Conservation (phyloP, 2,888 invertebrate genomes). For the Luffia ferchaultella region DNA sequence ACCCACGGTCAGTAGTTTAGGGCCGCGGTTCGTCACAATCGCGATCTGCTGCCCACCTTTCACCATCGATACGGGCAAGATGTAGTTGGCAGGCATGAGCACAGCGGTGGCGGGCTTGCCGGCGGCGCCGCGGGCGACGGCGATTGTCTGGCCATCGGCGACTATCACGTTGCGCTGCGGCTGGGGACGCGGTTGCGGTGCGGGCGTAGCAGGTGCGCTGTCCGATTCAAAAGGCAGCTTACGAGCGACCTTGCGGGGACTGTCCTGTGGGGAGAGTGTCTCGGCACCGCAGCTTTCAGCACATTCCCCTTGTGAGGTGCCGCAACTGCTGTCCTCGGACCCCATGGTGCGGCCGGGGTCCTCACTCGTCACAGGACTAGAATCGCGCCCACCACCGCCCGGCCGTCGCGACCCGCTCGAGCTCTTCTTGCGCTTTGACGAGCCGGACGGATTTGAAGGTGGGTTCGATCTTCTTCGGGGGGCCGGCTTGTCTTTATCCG, state of each 20-base stretch:
- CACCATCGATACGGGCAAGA: conserved; percentile 75
- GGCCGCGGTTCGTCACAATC: conserved; percentile 75
- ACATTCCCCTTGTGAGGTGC: conserved; percentile 66
- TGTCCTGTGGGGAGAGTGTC: conserved; percentile 65
- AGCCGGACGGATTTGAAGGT: conserved; percentile 74
- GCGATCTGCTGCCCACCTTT: conserved; percentile 78
- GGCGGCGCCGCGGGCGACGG: conserved; percentile 67
- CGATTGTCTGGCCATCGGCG: conserved; percentile 71
- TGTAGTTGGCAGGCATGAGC: conserved; percentile 76
- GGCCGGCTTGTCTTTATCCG: conserved; percentile 84
- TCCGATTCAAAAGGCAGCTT: conserved; percentile 58
- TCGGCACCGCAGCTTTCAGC: conserved; percentile 52
- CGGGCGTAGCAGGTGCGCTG: conserved; percentile 20
- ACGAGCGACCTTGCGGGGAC: conserved; percentile 45
- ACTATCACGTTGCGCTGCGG: conserved; percentile 68
- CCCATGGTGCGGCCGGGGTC: conserved; percentile 76
- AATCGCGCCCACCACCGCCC: conserved; percentile 51
- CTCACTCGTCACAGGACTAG: conserved; percentile 70
- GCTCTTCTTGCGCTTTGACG: conserved; percentile 75
- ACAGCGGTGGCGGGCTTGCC: conserved; percentile 72
- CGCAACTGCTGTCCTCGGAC: conserved; percentile 80
- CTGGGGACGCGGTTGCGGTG: conserved; percentile 27
- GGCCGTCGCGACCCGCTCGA: conserved; percentile 70
- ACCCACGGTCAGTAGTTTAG: conserved; percentile 53
- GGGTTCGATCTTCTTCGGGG: conserved; percentile 78